phyloP scores from a whole-genome alignment of 1,140 invertebrate genomes.

The Temnothorax nylanderi region DNA sequence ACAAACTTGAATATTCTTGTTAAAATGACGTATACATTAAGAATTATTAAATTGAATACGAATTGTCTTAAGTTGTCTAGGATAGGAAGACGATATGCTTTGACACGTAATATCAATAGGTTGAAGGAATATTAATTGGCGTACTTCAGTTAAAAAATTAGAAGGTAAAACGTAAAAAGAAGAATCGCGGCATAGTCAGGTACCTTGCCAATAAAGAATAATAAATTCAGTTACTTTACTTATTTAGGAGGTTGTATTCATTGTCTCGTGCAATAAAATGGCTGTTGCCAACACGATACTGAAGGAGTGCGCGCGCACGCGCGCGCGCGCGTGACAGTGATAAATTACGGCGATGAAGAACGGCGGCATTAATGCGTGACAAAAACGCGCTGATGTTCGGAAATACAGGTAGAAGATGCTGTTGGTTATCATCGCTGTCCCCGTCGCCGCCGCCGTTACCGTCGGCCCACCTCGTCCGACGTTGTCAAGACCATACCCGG shows the following conservation, averaged over 20 bases:
- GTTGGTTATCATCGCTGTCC: conserved; percentile 52
- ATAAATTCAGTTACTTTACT: conserved; percentile 49
- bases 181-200: neutral
- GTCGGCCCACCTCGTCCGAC: conserved; percentile 3
- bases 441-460: conserved; percentile 25
- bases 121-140: neutral
- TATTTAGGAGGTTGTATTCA: conserved; percentile 30
- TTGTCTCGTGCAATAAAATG: conserved; percentile 55
- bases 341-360: conserved; percentile 57
- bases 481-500: conserved; percentile 24
- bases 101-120: neutral
- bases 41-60: neutral
- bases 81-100: neutral
- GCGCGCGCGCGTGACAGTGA: conserved; percentile 33
- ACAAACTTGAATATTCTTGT: neutral
- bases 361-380: conserved; percentile 50
- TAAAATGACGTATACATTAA: neutral
- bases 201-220: conserved; percentile 42
- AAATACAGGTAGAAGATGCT: conserved; percentile 65
- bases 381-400: conserved; percentile 62
- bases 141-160: neutral
- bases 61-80: neutral
- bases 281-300: conserved; percentile 34
- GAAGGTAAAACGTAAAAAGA: neutral
- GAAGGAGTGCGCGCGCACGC: conserved; percentile 7